Percentiles rank a stretch among this genome's conserved stretches.
Conservation (phyloP, 2,888 invertebrate genomes). For the Suillia variegata region DNA sequence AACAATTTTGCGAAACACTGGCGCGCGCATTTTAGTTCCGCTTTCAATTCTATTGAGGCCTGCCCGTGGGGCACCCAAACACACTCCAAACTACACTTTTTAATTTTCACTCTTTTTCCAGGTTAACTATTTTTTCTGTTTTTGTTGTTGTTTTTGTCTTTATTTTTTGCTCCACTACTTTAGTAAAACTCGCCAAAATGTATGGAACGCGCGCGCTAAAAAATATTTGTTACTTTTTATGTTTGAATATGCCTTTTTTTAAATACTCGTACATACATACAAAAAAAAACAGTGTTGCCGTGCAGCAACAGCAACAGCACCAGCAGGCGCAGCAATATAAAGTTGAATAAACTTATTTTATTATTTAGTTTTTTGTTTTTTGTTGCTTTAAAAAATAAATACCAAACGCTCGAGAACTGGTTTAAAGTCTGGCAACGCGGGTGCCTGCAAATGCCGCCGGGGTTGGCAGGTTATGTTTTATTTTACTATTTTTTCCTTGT, state of each 20-base stretch:
- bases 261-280: too few relatives aligned
- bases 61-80: too few relatives aligned
- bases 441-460: neutral
- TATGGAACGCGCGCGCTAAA: too few relatives aligned
- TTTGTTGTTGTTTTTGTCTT: too few relatives aligned
- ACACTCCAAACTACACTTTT: too few relatives aligned
- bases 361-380: neutral
- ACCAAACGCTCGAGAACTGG: neutral
- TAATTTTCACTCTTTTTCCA: neutral
- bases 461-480: neutral
- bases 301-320: too few relatives aligned
- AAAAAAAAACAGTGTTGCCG: conserved; percentile 21
- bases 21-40: conserved; percentile 1
- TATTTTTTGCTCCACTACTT: too few relatives aligned
- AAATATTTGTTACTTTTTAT: neutral
- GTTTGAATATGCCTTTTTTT: too few relatives aligned
- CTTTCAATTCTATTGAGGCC: neutral
- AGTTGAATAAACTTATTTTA: conserved; percentile 21
- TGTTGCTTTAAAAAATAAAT: neutral
- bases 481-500: neutral
- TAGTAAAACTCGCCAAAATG: too few relatives aligned
- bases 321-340: conserved; percentile 1
- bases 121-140: too few relatives aligned
- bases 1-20: too few relatives aligned
- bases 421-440: neutral